phyloP scores from a whole-genome alignment of 2,888 invertebrate species.

The Dryadula phaetusa region DNA sequence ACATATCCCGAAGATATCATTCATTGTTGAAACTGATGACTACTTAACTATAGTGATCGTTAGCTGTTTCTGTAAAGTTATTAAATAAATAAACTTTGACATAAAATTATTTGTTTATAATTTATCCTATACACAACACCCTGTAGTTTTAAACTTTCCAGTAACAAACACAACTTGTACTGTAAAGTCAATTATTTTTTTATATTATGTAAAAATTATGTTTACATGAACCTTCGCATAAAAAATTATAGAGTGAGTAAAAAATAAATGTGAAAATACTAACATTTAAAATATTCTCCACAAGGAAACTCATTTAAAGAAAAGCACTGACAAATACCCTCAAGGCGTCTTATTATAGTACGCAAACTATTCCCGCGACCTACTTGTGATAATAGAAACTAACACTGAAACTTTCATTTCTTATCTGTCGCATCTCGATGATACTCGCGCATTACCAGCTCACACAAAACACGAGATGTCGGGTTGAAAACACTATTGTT shows the following conservation, averaged over 20 bases:
- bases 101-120: conserved; percentile 43
- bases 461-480: conserved; percentile 46
- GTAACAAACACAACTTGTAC: background rate
- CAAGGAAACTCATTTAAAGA: conserved; percentile 41
- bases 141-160: background rate
- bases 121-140: background rate
- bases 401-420: conserved; percentile 46
- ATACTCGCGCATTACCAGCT: conserved; percentile 38
- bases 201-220: background rate
- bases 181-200: background rate
- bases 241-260: background rate
- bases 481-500: conserved; percentile 65
- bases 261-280: conserved; percentile 22
- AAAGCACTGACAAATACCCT: conserved; percentile 43
- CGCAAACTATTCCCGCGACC: conserved; percentile 45
- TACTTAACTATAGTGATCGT: conserved; percentile 49
- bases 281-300: conserved; percentile 28
- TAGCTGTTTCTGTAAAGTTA: conserved; percentile 75
- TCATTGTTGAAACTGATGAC: conserved; percentile 35
- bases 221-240: background rate
- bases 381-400: conserved; percentile 45
- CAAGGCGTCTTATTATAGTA: conserved; percentile 43
- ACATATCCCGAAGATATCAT: conserved; percentile 26
- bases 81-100: conserved; percentile 70
- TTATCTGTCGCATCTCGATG: conserved; percentile 44